phyloP scores from a whole-genome alignment of 2,888 invertebrate species.

The Boloria euphrosyne region DNA sequence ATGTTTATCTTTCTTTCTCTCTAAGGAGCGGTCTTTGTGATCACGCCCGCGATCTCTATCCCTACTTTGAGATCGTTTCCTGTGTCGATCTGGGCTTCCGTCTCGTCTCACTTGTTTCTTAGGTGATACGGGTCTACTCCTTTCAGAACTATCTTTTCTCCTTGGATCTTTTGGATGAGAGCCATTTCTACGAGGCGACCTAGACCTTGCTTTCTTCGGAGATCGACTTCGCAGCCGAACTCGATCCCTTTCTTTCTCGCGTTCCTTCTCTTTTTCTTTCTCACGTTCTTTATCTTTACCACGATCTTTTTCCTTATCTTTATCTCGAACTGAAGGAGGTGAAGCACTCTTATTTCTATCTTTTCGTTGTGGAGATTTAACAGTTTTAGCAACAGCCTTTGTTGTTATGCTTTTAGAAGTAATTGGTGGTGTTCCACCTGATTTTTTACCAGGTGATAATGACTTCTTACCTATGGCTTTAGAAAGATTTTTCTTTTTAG shows the following conservation, averaged over 20 bases:
- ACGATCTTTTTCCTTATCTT: conserved; percentile 76
- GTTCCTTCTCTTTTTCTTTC: conserved; percentile 79
- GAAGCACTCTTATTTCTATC: conserved; percentile 71
- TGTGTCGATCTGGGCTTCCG: conserved; percentile 67
- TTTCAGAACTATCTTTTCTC: conserved; percentile 75
- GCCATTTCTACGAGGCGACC: conserved; percentile 67
- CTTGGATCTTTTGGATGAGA: conserved; percentile 71
- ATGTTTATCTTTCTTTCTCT: conserved; percentile 78
- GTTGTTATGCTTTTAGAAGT: conserved; percentile 68
- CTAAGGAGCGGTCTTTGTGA: conserved; percentile 75
- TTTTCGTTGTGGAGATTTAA: conserved; percentile 73
- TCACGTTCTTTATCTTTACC: conserved; percentile 65
- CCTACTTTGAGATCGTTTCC: conserved; percentile 69
- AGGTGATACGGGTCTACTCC: conserved; percentile 76
- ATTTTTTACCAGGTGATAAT: conserved; percentile 76
- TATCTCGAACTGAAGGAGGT: conserved; percentile 70
- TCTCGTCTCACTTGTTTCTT: conserved; percentile 72
- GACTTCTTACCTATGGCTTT: conserved; percentile 75
- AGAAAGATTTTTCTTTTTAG: conserved; percentile 63
- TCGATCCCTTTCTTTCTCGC: conserved; percentile 74
- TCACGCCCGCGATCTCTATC: conserved; percentile 80
- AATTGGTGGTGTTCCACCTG: conserved; percentile 78
- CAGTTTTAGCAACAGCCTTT: conserved; percentile 67
- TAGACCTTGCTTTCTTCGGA: conserved; percentile 72
- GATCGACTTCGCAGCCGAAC: conserved; percentile 76